Percentiles rank a stretch among this genome's conserved stretches.
phyloP scores from a whole-genome alignment of 2,113 vertebrate species.

The Reinhardtius hippoglossoides region DNA sequence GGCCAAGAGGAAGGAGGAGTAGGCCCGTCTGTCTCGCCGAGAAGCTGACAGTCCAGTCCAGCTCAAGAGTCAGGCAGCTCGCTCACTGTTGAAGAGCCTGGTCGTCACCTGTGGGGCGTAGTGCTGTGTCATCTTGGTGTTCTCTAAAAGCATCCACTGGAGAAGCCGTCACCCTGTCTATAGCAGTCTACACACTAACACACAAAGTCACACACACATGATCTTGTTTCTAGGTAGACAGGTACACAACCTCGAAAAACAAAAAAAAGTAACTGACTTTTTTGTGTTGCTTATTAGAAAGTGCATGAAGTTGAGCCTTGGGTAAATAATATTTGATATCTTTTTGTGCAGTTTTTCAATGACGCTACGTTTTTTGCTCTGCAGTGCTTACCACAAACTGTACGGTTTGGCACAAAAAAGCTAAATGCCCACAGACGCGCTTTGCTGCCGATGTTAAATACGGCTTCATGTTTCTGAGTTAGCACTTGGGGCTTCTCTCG shows the following conservation, averaged over 20 bases:
- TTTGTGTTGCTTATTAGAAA: conserved; percentile 94
- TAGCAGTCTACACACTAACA: conserved; percentile 77
- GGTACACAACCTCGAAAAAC: conserved; percentile 88
- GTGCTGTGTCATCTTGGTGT: conserved; percentile 87
- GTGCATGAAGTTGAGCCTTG: conserved; percentile 97
- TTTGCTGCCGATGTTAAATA: conserved; percentile 88
- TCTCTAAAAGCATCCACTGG: conserved; percentile 81
- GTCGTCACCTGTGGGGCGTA: conserved; percentile 80
- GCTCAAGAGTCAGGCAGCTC: conserved; percentile 60
- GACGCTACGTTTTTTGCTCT: conserved; percentile 84
- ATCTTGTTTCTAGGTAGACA: conserved; percentile 80
- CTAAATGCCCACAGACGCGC: conserved; percentile 84
- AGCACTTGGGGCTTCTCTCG: conserved; percentile 91
- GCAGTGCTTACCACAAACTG: conserved; percentile 90
- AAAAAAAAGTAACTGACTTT: conserved; percentile 85
- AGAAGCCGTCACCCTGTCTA: conserved; percentile 77
- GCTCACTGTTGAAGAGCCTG: conserved; percentile 81
- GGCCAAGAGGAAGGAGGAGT: conserved; percentile 96
- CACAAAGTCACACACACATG: conserved; percentile 66
- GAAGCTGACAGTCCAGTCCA: conserved; percentile 64
- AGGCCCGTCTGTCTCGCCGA: conserved; percentile 61
- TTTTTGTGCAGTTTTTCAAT: conserved; percentile 84
- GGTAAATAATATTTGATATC: conserved; percentile 87
- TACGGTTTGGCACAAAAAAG: conserved; percentile 87
- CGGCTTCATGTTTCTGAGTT: conserved; percentile 90